Evolutionary conservation across 1,140 invertebrate genomes (phyloP).

Genomic region (Meloidogyne hapla): DNA sequence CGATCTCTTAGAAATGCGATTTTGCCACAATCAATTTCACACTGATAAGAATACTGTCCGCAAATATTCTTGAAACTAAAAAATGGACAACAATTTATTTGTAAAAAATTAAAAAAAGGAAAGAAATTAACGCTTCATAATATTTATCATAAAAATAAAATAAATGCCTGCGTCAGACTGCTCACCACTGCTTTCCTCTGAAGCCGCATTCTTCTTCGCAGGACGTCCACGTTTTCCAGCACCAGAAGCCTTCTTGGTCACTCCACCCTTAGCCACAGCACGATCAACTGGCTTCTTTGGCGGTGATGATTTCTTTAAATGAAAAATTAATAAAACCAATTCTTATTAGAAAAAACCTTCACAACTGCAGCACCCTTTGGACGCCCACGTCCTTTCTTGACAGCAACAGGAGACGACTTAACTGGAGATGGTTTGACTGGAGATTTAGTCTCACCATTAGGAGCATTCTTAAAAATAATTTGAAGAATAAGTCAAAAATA

Average conservation of each 20-base stretch:
- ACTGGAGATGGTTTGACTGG: not conserved
- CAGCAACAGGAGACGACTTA: not conserved
- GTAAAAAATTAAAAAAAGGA: not conserved
- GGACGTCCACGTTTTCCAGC: constrained; percentile 17
- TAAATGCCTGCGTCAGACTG: not conserved
- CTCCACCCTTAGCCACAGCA: not conserved
- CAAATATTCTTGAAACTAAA: no score
- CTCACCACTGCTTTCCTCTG: not conserved
- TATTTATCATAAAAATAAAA: not conserved
- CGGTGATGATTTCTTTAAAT: not conserved
- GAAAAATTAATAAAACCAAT: not conserved
- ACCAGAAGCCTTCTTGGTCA: not conserved
- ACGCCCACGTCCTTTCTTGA: not conserved
- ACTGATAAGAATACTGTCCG: no score
- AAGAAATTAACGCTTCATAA: not conserved
- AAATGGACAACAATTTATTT: no score
- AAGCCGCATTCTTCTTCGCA: not conserved
- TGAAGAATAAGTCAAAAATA: not conserved
- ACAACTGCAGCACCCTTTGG: not conserved
- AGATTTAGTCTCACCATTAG: not conserved
- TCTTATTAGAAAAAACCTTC: not conserved
- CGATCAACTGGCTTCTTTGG: constrained; percentile 10
- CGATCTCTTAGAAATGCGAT: no score
- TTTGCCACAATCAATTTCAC: no score
- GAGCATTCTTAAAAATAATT: not conserved